phyloP scores from a whole-genome alignment of 2,888 invertebrate genomes.

The Cheilosia pagana region DNA sequence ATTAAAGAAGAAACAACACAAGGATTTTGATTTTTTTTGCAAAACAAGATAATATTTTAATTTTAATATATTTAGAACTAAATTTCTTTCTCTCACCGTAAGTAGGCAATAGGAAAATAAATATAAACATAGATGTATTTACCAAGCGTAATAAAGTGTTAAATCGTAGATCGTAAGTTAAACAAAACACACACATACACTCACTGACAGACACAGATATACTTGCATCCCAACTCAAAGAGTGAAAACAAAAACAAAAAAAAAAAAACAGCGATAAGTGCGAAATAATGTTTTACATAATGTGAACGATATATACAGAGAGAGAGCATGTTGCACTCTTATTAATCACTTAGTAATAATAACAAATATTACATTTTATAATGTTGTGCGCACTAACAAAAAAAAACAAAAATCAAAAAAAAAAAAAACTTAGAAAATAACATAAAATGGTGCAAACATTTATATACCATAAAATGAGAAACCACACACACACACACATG shows the following conservation, averaged over 20 bases:
- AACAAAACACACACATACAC: background rate
- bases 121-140: slow-evolving; percentile 34
- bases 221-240: slow-evolving; percentile 50
- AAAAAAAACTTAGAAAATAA: slow-evolving; percentile 22
- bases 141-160: slow-evolving; percentile 44
- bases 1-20: background rate
- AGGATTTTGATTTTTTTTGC: slow-evolving; percentile 20
- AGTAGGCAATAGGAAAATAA: slow-evolving; percentile 37
- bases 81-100: slow-evolving; percentile 54
- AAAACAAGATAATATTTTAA: slow-evolving; percentile 41
- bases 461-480: slow-evolving; percentile 42
- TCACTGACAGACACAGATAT: slow-evolving; percentile 27
- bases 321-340: slow-evolving; percentile 54
- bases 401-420: slow-evolving; percentile 11
- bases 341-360: slow-evolving; percentile 46
- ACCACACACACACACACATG: slow-evolving; percentile 41
- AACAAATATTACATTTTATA: slow-evolving; percentile 32
- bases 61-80: slow-evolving; percentile 39
- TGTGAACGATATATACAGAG: slow-evolving; percentile 9
- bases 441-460: slow-evolving; percentile 52
- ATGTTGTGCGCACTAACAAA: slow-evolving; percentile 47
- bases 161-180: slow-evolving; percentile 27
- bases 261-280: slow-evolving; percentile 24
- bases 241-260: slow-evolving; percentile 26
- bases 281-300: slow-evolving; percentile 29